These are phyloP conservation scores for Drosophila planitibia DNA, from an alignment of 2,888 invertebrate genomes.

Conservation along the genomic window DNA sequence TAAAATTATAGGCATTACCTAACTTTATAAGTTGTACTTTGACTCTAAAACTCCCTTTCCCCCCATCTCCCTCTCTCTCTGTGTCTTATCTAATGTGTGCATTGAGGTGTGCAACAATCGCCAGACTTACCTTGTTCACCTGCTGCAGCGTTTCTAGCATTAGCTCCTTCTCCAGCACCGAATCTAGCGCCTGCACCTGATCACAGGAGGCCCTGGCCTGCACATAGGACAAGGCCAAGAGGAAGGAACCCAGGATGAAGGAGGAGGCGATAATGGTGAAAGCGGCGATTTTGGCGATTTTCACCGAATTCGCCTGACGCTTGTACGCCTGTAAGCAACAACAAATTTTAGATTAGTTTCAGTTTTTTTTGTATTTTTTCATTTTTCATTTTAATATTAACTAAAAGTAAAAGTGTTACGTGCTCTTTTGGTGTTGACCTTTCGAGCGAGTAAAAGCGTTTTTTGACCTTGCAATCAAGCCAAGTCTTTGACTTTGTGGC, in stretches of 20 bases:
- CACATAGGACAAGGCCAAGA: constrained; percentile 93
- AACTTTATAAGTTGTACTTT: constrained; percentile 38
- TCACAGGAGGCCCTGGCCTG: constrained; percentile 93
- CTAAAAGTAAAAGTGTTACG: constrained; percentile 42
- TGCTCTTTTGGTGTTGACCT: constrained; percentile 53
- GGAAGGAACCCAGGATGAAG: constrained; percentile 92
- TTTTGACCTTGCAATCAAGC: constrained; percentile 45
- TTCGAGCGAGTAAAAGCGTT: constrained; percentile 51
- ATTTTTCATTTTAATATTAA: background rate
- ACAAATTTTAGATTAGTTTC: constrained; percentile 17
- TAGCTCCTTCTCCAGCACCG: constrained; percentile 89
- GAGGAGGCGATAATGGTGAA: constrained; percentile 93
- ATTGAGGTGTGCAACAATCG: constrained; percentile 50
- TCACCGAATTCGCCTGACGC: constrained; percentile 91
- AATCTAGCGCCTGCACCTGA: constrained; percentile 90
- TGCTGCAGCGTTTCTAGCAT: constrained; percentile 90
- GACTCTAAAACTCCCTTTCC: constrained; percentile 35
- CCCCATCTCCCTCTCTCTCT: background rate
- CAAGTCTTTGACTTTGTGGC: constrained; percentile 37
- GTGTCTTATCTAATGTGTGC: constrained; percentile 22
- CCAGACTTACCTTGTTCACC: constrained; percentile 87
- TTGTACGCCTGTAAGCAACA: constrained; percentile 90
- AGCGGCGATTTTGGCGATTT: constrained; percentile 94
- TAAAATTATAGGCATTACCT: constrained; percentile 53
- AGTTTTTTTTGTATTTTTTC: background rate